Evolutionary conservation across 2,113 vertebrate species (phyloP).

Genomic region (Colius striatus): DNA sequence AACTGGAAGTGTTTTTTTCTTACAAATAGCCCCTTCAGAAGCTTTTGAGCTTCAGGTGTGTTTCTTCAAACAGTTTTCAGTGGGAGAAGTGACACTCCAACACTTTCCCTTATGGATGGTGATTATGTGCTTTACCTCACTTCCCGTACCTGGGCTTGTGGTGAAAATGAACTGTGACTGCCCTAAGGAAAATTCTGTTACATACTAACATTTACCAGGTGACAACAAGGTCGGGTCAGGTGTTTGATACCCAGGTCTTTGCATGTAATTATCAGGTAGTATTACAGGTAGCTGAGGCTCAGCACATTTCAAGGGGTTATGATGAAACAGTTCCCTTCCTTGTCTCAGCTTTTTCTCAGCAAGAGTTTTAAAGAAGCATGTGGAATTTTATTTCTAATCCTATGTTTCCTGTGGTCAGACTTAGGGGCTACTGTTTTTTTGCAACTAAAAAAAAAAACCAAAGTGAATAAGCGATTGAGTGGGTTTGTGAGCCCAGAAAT

Average conservation of each 20-base stretch:
- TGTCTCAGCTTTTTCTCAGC: neutral
- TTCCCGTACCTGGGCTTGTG: neutral
- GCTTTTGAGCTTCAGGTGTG: neutral
- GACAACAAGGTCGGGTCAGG: constrained; percentile 66
- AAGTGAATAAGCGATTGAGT: neutral
- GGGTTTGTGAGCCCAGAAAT: neutral
- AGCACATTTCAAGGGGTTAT: constrained; percentile 54
- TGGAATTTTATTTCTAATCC: neutral
- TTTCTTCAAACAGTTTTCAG: neutral
- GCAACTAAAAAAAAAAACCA: neutral
- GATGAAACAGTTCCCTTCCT: constrained; percentile 35
- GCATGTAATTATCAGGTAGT: constrained; percentile 76
- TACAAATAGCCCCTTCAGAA: constrained; percentile 12
- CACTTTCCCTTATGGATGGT: neutral
- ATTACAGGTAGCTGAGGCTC: constrained; percentile 66
- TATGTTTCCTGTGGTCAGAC: neutral
- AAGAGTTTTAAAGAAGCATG: constrained; percentile 19
- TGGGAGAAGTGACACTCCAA: neutral
- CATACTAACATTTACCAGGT: constrained; percentile 75
- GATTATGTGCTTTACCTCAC: neutral
- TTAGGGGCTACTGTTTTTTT: neutral
- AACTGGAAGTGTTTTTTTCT: neutral
- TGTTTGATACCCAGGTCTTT: constrained; percentile 66
- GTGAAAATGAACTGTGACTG: constrained; percentile 20
- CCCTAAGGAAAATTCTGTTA: constrained; percentile 64